phyloP scores from a whole-genome alignment of 2,113 vertebrate genomes.

The Notarius lentiginosus region DNA sequence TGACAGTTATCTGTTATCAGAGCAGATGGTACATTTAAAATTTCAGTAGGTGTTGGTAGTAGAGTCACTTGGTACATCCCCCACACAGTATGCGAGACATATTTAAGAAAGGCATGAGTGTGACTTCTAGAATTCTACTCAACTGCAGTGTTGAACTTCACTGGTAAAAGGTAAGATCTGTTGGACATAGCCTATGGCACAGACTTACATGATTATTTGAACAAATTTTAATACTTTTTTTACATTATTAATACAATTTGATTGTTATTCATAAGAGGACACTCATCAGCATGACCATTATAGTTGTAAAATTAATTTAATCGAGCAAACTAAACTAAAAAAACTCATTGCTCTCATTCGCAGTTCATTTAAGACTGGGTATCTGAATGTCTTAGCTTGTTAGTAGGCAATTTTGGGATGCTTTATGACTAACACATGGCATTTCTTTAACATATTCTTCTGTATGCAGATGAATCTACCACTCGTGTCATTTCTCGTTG shows the following conservation, averaged over 20 bases:
- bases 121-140: not conserved
- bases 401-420: not conserved
- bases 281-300: not conserved
- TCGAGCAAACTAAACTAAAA: not conserved
- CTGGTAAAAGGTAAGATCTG: not conserved
- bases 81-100: not conserved
- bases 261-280: not conserved
- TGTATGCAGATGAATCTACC: constrained; percentile 29
- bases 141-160: not conserved
- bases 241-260: not conserved
- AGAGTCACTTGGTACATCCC: not conserved
- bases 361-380: not conserved
- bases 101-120: not conserved
- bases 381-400: not conserved
- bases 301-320: not conserved
- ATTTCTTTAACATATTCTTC: not conserved
- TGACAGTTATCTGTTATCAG: not conserved
- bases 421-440: not conserved
- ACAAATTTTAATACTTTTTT: not conserved
- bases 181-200: not conserved
- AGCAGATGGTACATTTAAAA: not conserved
- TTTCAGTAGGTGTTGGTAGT: not conserved
- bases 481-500: not conserved
- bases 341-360: not conserved
- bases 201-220: not conserved